Base-by-base conservation (phyloP, 2,113 vertebrate genomes). In the Tursiops truncatus region DNA sequence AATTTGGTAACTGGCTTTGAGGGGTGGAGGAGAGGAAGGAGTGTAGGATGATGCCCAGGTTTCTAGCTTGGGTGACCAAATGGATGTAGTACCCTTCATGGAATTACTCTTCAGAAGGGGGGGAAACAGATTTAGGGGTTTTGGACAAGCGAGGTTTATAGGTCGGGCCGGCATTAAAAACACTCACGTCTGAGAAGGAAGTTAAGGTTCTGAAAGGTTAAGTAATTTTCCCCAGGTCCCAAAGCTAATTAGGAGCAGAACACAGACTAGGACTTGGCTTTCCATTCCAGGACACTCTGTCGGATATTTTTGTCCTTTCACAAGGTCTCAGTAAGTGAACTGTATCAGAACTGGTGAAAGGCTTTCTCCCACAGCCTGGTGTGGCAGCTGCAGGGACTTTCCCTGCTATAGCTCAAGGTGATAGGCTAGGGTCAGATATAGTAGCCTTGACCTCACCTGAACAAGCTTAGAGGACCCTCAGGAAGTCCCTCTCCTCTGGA, bases 161-260 rank as follows among this genome's bases (percentile, higher is more conserved):
- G 53, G 15, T 82, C 85, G 23, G 50, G 21, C 36, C 65, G 15
- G 12, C 36, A 53, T 86, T 83, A 71, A 96, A 96, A 87, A 80
- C 76, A 67, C 3, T 63, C 58, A 62, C 31, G 93, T 97, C 20
- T 87, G 65, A 91, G 80, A 62, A 83, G 73, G 36, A 79, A 93
- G 71, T 94, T 93, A 65, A 94, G 82, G 65, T 94, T 85, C n/a
- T 95, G 68, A 94, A 97, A 84, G 68, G 68, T 92, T 82, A 93
- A 84, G 38, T 70, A 50, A 79, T 93, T 96, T 91, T 26, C 17
- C 50, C 28, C 33, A 83, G 79, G 25, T 47, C 17, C 58, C 62
- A 90, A 21, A 89, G 83, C 67, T 82, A 84, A 86, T 94, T 93
- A 88, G 70, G 33, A 95, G 38, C 38, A 88, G 91, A 84, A 56